Conservation (phyloP, 2,888 invertebrate genomes). For the Spodoptera picta region DNA sequence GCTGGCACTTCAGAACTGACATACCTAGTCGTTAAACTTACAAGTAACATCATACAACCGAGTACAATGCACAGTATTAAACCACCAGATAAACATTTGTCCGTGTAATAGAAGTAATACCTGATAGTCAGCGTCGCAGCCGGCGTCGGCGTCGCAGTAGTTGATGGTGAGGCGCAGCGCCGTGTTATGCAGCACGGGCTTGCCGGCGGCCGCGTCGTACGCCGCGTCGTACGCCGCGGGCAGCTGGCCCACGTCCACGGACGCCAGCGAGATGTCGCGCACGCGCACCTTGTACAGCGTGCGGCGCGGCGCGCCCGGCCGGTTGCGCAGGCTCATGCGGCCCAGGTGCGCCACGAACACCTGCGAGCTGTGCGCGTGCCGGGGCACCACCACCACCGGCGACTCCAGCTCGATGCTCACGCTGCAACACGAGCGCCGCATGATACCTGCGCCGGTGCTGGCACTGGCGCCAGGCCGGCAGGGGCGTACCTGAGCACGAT, state of each 20-base stretch:
- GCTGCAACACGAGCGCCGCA: constrained; percentile 68
- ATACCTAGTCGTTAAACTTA: too few species aligned
- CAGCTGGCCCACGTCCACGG: constrained; percentile 85
- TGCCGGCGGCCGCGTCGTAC: constrained; percentile 93
- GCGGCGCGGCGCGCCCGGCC: constrained; percentile 76
- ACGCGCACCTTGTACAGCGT: constrained; percentile 91
- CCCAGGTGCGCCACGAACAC: constrained; percentile 98
- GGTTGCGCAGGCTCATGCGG: constrained; percentile 91
- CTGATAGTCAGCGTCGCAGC: constrained; percentile 52
- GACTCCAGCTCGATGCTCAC: constrained; percentile 95
- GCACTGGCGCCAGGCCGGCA: background rate
- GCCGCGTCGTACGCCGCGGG: constrained; percentile 86
- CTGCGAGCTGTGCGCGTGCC: constrained; percentile 92
- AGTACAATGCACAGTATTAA: too few species aligned
- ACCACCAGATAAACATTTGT: too few species aligned
- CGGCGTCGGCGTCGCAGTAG: constrained; percentile 71
- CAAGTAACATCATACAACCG: too few species aligned
- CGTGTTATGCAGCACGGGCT: constrained; percentile 96
- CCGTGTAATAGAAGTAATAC: constrained; percentile 12
- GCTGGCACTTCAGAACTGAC: too few species aligned
- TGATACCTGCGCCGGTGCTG: too few species aligned
- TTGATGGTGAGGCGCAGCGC: constrained; percentile 92
- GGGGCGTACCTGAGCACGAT: constrained; percentile 76
- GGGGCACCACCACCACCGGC: constrained; percentile 96
- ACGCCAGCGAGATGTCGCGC: constrained; percentile 95